phyloP scores from a whole-genome alignment of 2,797 vertebrate species.

The Phataginus tetradactyla region DNA sequence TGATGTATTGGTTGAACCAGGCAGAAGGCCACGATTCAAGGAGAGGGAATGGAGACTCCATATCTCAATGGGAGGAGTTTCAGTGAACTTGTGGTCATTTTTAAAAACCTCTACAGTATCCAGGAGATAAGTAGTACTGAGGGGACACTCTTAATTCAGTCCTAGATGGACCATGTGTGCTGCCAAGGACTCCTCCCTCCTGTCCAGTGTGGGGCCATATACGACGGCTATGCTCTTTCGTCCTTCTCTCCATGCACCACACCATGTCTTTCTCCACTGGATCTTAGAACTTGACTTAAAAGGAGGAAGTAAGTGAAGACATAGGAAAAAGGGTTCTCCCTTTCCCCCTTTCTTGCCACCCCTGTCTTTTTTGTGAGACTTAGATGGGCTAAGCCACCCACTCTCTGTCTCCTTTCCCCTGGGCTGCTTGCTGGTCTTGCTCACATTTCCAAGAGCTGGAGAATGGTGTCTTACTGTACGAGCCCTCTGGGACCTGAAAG shows the following conservation, averaged over 20 bases:
- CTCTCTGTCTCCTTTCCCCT: background rate
- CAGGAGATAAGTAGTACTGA: background rate
- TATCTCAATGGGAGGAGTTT: background rate
- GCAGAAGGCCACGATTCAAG: background rate
- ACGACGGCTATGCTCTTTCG: background rate
- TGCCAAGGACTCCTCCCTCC: background rate
- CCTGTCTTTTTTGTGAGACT: background rate
- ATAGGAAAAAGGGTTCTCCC: background rate
- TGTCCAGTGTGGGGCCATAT: background rate
- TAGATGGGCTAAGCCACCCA: background rate
- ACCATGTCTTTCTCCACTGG: conserved; percentile 6
- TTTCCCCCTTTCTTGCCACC: background rate
- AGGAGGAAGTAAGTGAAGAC: background rate
- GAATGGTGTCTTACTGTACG: background rate
- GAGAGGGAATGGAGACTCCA: background rate
- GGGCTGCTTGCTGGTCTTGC: background rate
- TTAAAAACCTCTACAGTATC: background rate
- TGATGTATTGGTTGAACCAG: background rate
- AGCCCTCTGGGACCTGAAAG: background rate
- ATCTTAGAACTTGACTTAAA: background rate
- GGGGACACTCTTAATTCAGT: background rate
- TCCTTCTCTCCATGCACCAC: background rate
- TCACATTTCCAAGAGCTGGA: conserved; percentile 38
- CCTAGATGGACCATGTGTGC: background rate
- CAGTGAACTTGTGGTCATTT: background rate